These are phyloP conservation scores for Matsumyia berberina DNA, from an alignment of 2,888 invertebrate species.

Conservation along the genomic window DNA sequence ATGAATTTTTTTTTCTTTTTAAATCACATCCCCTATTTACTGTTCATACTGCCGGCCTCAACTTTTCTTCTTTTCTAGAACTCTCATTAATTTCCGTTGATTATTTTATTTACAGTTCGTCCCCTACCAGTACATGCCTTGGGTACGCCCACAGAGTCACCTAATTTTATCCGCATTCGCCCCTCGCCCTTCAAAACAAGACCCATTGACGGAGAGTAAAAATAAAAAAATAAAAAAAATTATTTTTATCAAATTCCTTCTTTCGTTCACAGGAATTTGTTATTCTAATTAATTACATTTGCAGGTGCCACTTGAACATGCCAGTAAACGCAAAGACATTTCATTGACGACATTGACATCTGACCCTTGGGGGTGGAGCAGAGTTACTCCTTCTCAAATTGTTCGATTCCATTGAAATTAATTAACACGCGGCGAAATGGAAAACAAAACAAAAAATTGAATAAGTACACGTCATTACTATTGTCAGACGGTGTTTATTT, in stretches of 20 bases:
- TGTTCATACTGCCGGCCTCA: not conserved
- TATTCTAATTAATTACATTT: conserved; percentile 59
- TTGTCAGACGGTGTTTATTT: conserved; percentile 33
- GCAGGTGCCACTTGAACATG: conserved; percentile 23
- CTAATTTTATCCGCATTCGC: conserved; percentile 17
- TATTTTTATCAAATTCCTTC: conserved; percentile 26
- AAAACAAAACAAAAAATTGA: not conserved
- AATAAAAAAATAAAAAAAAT: conserved; percentile 27
- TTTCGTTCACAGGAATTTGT: not conserved
- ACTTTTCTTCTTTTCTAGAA: not conserved
- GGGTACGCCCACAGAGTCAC: not conserved
- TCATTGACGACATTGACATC: conserved; percentile 52
- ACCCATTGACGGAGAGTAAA: too few relatives aligned
- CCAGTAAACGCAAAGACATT: conserved; percentile 26
- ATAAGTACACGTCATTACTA: conserved; percentile 39
- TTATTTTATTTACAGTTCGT: conserved; percentile 24
- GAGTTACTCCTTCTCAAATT: conserved; percentile 21
- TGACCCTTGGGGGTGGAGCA: conserved; percentile 28
- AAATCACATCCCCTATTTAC: conserved; percentile 3
- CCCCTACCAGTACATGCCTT: not conserved
- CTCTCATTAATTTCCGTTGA: conserved; percentile 14
- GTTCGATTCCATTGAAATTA: conserved; percentile 42
- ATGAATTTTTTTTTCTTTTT: not conserved
- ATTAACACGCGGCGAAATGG: conserved; percentile 30
- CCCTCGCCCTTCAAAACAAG: too few relatives aligned